phyloP scores from a whole-genome alignment of 2,113 vertebrate genomes.

The Halcyon malimbica region DNA sequence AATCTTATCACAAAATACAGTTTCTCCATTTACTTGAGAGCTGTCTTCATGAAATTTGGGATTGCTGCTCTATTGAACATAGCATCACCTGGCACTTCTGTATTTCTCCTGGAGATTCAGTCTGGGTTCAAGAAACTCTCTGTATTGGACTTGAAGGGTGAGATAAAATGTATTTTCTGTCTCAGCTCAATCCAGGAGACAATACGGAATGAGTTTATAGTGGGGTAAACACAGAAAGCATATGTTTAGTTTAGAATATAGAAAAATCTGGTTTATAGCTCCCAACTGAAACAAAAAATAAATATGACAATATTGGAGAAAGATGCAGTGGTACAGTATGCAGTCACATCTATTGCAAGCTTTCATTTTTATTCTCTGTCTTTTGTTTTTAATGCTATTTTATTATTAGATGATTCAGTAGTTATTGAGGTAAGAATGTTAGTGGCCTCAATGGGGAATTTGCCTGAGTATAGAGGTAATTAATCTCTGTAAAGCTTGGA shows the following conservation, averaged over 20 bases:
- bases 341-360: not conserved
- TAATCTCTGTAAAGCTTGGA: not conserved
- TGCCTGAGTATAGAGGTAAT: not conserved
- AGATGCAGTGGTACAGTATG: not conserved
- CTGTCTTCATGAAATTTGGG: not conserved
- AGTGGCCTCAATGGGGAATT: not conserved
- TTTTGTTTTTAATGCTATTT: not conserved
- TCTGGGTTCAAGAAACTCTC: not conserved
- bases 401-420: not conserved
- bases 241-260: not conserved
- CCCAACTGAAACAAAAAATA: not conserved
- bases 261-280: not conserved
- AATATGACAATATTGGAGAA: not conserved
- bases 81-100: slow-evolving; percentile 4
- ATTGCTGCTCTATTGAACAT: not conserved
- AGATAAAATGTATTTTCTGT: not conserved
- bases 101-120: not conserved
- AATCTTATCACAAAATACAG: not conserved
- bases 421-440: not conserved
- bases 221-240: not conserved
- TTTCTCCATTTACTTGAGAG: not conserved
- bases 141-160: not conserved
- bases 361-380: not conserved
- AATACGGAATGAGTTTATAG: not conserved
- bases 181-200: not conserved